A percentile compares a stretch with the other conserved stretches of the same genome.
phyloP scores from a whole-genome alignment of 2,797 vertebrate genomes.

The Galago senegalensis region DNA sequence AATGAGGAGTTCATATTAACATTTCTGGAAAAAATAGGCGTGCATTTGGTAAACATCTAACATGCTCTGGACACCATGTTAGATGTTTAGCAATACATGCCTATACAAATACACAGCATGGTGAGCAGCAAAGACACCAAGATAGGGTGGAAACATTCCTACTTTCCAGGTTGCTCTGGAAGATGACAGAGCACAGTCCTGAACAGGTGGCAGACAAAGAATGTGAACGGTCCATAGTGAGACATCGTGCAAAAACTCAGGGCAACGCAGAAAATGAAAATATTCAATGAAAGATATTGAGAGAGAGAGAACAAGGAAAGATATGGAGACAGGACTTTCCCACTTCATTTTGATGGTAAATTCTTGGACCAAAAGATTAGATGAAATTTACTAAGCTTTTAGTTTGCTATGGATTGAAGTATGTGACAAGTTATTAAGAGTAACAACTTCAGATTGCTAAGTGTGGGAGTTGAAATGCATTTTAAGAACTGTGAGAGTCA shows the following conservation, averaged over 20 bases:
- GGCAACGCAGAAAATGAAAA: background rate
- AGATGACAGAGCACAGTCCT: background rate
- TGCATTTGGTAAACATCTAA: background rate
- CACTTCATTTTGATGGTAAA: background rate
- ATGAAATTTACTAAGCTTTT: slow-evolving; percentile 60
- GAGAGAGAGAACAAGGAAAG: background rate
- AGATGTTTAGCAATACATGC: too few relatives aligned
- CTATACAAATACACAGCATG: too few relatives aligned
- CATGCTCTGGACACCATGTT: background rate
- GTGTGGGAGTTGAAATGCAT: background rate
- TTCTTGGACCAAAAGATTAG: slow-evolving; percentile 41
- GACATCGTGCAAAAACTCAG: background rate
- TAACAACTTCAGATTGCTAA: slow-evolving; percentile 35
- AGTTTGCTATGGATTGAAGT: slow-evolving; percentile 38
- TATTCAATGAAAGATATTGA: slow-evolving; percentile 12
- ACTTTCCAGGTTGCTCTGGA: background rate
- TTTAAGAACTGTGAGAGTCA: slow-evolving; percentile 48
- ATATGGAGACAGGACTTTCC: background rate
- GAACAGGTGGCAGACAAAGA: background rate
- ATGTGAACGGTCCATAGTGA: background rate
- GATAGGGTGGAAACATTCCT: background rate
- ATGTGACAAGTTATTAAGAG: slow-evolving; percentile 17
- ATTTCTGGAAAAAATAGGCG: background rate
- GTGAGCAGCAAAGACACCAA: background rate
- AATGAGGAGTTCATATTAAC: background rate